These are phyloP conservation scores for Champsocephalus gunnari DNA, from an alignment of 2,797 vertebrate species.

Conservation along the genomic window DNA sequence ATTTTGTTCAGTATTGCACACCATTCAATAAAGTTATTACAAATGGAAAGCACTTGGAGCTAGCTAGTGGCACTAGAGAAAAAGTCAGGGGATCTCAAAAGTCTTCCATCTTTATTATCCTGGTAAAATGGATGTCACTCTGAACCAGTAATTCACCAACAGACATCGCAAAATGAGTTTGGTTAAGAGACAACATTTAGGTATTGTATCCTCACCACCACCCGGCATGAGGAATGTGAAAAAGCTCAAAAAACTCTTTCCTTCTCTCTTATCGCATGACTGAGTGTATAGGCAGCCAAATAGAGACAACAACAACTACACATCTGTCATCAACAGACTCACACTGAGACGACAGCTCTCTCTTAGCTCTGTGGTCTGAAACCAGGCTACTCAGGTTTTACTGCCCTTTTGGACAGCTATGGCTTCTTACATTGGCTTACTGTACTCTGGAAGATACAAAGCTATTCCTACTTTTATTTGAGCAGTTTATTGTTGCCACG, in stretches of 20 bases:
- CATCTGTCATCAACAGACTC: conserved; percentile 56
- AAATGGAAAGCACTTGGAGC: background rate
- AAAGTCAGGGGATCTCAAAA: background rate
- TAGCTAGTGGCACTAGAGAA: background rate
- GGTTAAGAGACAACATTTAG: conserved; percentile 13
- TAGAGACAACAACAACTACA: conserved; percentile 28
- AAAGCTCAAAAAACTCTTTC: conserved; percentile 40
- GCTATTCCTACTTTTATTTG: conserved; percentile 14
- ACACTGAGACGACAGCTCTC: conserved; percentile 36
- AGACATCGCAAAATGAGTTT: background rate
- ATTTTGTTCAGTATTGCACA: background rate
- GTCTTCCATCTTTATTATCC: background rate
- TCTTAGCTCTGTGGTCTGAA: conserved; percentile 24
- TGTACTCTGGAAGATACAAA: conserved; percentile 1
- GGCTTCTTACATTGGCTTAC: background rate
- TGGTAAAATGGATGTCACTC: background rate
- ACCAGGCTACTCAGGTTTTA: background rate
- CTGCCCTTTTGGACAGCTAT: background rate
- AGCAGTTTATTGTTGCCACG: conserved; percentile 13
- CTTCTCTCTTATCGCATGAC: conserved; percentile 28
- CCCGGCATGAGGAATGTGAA: conserved; percentile 39
- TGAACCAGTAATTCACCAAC: background rate
- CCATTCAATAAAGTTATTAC: background rate
- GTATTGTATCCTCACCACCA: conserved; percentile 29
- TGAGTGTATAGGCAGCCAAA: conserved; percentile 42